These are phyloP conservation scores for Poecilobothrus nobilitatus DNA, from an alignment of 2,888 invertebrate species.

Conservation along the genomic window DNA sequence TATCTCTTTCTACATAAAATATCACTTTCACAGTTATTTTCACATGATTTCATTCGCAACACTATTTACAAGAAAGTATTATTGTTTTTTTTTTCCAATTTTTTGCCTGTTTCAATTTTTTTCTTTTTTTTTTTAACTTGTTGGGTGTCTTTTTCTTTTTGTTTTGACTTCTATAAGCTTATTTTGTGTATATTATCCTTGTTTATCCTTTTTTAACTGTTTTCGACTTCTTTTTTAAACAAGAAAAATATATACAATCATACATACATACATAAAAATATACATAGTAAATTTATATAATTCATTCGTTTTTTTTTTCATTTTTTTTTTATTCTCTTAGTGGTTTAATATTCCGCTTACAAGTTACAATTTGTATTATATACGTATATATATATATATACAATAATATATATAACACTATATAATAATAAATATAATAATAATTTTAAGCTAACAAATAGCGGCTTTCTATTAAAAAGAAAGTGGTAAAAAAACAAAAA, in stretches of 20 bases:
- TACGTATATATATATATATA: no score
- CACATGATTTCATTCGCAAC: slow-evolving; percentile 1
- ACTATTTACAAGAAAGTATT: neutral
- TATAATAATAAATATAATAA: no score
- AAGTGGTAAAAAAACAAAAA: no score
- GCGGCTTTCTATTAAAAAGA: no score
- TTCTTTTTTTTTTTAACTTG: neutral
- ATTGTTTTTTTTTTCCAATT: neutral
- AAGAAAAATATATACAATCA: no score
- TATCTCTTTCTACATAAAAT: neutral
- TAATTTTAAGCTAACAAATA: no score
- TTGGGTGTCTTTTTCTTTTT: neutral
- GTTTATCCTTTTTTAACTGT: neutral
- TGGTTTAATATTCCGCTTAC: no score
- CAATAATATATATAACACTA: no score
- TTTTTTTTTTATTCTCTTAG: no score
- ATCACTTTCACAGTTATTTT: slow-evolving; percentile 1
- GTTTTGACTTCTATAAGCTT: neutral
- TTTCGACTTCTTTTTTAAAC: neutral
- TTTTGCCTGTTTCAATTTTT: no score
- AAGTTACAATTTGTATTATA: no score
- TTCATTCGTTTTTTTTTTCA: neutral
- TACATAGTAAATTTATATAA: neutral
- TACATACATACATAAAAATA: neutral
- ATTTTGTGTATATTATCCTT: neutral